These are phyloP conservation scores for Drosophila neonasuta DNA, from an alignment of 2,888 invertebrate genomes.

Conservation along the genomic window DNA sequence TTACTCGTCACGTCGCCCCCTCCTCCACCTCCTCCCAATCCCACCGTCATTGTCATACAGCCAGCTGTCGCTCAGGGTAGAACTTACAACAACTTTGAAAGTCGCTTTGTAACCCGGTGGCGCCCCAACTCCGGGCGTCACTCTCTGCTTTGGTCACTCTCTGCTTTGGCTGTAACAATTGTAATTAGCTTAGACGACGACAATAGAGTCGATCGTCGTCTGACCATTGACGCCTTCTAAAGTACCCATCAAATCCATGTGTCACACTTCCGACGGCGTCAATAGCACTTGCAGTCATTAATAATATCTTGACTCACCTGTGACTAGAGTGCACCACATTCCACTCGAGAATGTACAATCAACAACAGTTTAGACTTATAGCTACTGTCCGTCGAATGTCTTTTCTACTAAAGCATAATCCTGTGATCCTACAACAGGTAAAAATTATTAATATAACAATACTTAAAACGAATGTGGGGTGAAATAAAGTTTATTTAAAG, in stretches of 20 bases:
- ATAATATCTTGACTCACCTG: constrained; percentile 13
- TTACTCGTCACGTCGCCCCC: constrained; percentile 67
- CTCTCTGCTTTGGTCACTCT: constrained; percentile 38
- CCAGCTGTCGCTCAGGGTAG: constrained; percentile 46
- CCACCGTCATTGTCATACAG: constrained; percentile 28
- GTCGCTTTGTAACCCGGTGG: constrained; percentile 45
- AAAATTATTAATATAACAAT: no score
- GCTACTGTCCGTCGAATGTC: not conserved
- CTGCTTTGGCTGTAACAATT: constrained; percentile 33
- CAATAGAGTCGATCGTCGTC: constrained; percentile 45
- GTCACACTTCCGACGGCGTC: constrained; percentile 66
- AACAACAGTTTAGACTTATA: not conserved
- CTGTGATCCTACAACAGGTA: not conserved
- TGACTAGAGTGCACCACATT: constrained; percentile 9
- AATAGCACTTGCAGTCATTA: constrained; percentile 40
- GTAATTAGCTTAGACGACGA: constrained; percentile 46
- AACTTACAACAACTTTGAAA: constrained; percentile 52
- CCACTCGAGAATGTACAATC: not conserved
- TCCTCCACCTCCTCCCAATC: not conserved
- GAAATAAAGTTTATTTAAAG: no score
- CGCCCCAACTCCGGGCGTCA: constrained; percentile 65
- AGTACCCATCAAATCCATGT: constrained; percentile 46
- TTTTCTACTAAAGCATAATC: not conserved
- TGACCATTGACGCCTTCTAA: constrained; percentile 57
- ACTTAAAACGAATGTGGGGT: no score